Conservation (phyloP, 2,888 invertebrate species). For the Neoascia interrupta region DNA sequence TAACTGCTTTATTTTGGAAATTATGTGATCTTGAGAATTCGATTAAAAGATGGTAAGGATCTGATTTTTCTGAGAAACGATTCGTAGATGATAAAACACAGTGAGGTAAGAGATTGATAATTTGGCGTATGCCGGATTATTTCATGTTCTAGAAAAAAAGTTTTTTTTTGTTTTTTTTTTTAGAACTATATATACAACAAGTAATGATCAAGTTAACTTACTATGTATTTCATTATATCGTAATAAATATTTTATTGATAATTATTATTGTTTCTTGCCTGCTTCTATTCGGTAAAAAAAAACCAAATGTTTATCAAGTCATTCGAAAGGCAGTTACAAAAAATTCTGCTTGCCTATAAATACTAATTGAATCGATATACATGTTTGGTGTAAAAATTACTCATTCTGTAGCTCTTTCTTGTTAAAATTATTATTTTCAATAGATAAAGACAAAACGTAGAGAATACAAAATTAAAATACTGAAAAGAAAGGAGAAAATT, state of each 20-base stretch:
- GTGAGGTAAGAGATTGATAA: too few relatives aligned
- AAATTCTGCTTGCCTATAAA: conserved; percentile 24
- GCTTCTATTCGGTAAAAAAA: conserved; percentile 50
- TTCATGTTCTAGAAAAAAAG: too few relatives aligned
- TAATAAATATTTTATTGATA: conserved; percentile 66
- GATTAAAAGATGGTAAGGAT: too few relatives aligned
- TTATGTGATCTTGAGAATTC: too few relatives aligned
- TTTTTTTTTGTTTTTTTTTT: too few relatives aligned
- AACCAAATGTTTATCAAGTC: conserved; percentile 39
- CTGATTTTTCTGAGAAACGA: too few relatives aligned
- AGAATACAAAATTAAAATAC: conserved; percentile 34
- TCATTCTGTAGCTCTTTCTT: conserved; percentile 52
- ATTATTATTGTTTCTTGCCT: conserved; percentile 58
- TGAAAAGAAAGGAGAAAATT: conserved; percentile 25
- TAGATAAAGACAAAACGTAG: conserved; percentile 30
- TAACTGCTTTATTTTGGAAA: too few relatives aligned
- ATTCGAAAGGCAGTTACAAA: conserved; percentile 29
- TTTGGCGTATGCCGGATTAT: too few relatives aligned
- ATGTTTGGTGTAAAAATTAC: conserved; percentile 50
- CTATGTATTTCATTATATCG: too few relatives aligned
- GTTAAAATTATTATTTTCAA: conserved; percentile 31
- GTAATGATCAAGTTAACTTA: too few relatives aligned
- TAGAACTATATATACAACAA: too few relatives aligned
- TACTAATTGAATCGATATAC: conserved; percentile 54
- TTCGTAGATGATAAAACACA: too few relatives aligned